phyloP scores from a whole-genome alignment of 2,888 invertebrate species.

The Trilocha varians region DNA sequence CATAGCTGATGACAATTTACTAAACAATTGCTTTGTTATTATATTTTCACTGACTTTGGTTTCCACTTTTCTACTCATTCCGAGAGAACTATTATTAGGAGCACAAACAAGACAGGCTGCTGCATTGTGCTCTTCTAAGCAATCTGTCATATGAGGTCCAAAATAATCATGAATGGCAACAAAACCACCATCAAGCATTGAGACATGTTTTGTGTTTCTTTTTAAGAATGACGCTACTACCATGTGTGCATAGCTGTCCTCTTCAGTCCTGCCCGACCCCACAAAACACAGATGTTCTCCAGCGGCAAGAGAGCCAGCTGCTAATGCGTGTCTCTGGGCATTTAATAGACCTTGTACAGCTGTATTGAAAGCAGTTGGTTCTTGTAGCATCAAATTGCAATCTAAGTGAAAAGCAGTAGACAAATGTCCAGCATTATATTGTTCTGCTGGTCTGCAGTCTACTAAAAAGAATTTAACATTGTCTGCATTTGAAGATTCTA shows the following conservation, averaged over 20 bases:
- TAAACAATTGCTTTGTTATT: slow-evolving; percentile 80
- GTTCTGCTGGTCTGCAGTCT: slow-evolving; percentile 96
- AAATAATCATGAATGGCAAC: slow-evolving; percentile 87
- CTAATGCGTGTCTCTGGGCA: slow-evolving; percentile 90
- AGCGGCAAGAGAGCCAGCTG: slow-evolving; percentile 88
- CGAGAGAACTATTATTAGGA: slow-evolving; percentile 61
- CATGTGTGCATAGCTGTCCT: slow-evolving; percentile 98
- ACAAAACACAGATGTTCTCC: slow-evolving; percentile 93
- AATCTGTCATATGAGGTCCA: slow-evolving; percentile 84
- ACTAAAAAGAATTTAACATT: slow-evolving; percentile 93
- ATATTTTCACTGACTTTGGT: slow-evolving; percentile 45
- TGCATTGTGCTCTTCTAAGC: slow-evolving; percentile 88
- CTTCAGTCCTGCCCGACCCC: slow-evolving; percentile 93
- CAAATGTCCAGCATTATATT: slow-evolving; percentile 97
- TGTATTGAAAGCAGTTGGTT: slow-evolving; percentile 94
- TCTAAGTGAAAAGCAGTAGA: slow-evolving; percentile 98
- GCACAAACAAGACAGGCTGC: slow-evolving; percentile 87
- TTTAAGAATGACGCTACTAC: slow-evolving; percentile 97
- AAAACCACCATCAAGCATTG: slow-evolving; percentile 94
- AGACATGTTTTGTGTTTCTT: slow-evolving; percentile 93
- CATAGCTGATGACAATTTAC: slow-evolving; percentile 89
- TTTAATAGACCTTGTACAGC: slow-evolving; percentile 94
- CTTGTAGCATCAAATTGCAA: slow-evolving; percentile 97
- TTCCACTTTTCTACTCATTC: slow-evolving; percentile 25
- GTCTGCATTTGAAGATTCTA: slow-evolving; percentile 76